Evolutionary conservation across 2,113 vertebrate species (phyloP).

Genomic region (Apus apus): DNA sequence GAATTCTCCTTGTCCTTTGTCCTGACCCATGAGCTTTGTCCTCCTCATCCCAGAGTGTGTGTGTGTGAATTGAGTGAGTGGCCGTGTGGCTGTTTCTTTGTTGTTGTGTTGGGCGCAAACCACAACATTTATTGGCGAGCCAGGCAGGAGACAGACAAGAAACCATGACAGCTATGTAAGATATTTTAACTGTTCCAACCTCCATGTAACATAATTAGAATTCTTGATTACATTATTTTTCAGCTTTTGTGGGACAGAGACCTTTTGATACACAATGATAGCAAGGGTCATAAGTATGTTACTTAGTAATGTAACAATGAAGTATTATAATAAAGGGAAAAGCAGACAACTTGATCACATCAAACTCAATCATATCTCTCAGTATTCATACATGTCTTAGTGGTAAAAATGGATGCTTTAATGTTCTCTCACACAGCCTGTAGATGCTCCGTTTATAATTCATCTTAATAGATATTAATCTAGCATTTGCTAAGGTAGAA

Average conservation of each 20-base stretch:
- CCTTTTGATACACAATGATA: not conserved
- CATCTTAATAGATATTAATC: not conserved
- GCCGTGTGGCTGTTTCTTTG: too few relatives aligned
- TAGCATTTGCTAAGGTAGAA: not conserved
- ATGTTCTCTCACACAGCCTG: not conserved
- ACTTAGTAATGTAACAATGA: not conserved
- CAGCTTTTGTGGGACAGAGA: not conserved
- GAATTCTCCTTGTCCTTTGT: too few relatives aligned
- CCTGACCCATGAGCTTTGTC: too few relatives aligned
- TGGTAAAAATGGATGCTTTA: not conserved
- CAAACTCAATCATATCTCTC: not conserved
- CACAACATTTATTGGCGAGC: too few relatives aligned
- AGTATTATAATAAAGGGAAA: not conserved
- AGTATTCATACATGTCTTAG: not conserved
- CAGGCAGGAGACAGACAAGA: too few relatives aligned
- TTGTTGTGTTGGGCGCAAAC: too few relatives aligned
- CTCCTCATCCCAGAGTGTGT: too few relatives aligned
- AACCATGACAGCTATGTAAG: too few relatives aligned
- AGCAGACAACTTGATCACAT: not conserved
- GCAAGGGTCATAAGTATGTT: not conserved
- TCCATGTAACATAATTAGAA: not conserved
- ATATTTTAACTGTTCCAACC: not conserved
- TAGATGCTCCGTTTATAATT: not conserved
- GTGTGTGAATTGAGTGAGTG: too few relatives aligned
- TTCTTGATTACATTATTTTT: not conserved